Evolutionary conservation across 2,888 invertebrate species (phyloP).

Genomic region (Dendrolimus houi): DNA sequence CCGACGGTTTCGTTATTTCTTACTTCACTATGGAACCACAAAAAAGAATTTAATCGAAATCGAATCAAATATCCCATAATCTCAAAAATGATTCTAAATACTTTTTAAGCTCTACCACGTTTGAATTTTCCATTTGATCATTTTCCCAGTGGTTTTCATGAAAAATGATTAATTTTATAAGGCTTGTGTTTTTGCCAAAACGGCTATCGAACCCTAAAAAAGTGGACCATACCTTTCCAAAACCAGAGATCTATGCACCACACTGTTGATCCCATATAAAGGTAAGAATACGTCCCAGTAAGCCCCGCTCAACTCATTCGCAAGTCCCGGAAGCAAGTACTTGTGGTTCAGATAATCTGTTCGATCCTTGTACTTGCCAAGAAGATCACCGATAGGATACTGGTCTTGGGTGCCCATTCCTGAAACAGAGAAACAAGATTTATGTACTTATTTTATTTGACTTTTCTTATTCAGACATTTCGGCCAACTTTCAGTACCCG

Average conservation of each 20-base stretch:
- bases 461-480: no score
- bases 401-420: conserved; percentile 91
- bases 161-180: neutral
- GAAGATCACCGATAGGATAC: conserved; percentile 92
- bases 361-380: conserved; percentile 87
- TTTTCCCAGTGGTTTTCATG: neutral
- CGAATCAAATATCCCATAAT: no score
- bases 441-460: no score
- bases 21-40: no score
- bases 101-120: no score
- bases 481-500: no score
- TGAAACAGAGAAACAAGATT: conserved; percentile 24
- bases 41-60: no score
- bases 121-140: no score
- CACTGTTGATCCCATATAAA: conserved; percentile 85
- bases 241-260: conserved; percentile 87
- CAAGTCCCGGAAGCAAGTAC: conserved; percentile 80
- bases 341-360: conserved; percentile 82
- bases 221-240: conserved; percentile 78
- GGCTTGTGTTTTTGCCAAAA: no score
- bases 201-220: neutral
- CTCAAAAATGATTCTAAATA: no score
- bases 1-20: no score
- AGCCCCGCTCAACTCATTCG: conserved; percentile 82
- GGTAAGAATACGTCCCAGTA: conserved; percentile 93